A percentile compares a stretch with the other conserved stretches of the same genome.
Conservation (phyloP, 35 echinoderm and acorn worm species). For the Strongylocentrotus purpuratus region DNA sequence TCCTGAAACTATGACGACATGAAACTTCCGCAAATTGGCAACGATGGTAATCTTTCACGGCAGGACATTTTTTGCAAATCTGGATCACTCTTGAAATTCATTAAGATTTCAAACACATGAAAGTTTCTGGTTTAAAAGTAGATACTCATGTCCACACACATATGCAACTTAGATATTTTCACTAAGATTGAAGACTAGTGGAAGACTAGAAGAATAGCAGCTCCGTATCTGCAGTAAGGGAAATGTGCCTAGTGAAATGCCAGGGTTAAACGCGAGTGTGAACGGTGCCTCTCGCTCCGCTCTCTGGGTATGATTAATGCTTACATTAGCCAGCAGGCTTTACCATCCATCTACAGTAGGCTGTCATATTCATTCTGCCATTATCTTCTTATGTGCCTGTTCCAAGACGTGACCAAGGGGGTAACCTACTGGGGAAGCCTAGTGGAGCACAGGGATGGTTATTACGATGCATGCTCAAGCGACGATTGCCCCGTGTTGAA, state of each 20-base stretch:
- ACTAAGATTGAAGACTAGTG: no score
- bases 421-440: not conserved
- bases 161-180: no score
- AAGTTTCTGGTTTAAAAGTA: no score
- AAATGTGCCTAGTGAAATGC: not conserved
- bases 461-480: not conserved
- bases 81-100: no score
- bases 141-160: no score
- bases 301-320: not conserved
- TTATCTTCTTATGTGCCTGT: not conserved
- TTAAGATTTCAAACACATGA: no score
- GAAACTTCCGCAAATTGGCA: no score
- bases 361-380: constrained; percentile 10
- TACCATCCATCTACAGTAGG: not conserved
- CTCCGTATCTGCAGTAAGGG: not conserved
- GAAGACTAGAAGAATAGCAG: no score
- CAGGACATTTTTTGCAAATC: no score
- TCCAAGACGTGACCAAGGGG: not conserved
- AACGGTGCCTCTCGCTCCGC: not conserved
- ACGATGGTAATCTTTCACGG: no score
- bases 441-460: not conserved
- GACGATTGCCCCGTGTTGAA: not conserved
- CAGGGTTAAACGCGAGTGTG: not conserved
- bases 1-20: no score
- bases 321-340: constrained; percentile 9